Evolutionary conservation across 2,113 vertebrate genomes (phyloP), one percentile per base, ranked within the genome.

Genomic region (Chamaea fasciata): DNA sequence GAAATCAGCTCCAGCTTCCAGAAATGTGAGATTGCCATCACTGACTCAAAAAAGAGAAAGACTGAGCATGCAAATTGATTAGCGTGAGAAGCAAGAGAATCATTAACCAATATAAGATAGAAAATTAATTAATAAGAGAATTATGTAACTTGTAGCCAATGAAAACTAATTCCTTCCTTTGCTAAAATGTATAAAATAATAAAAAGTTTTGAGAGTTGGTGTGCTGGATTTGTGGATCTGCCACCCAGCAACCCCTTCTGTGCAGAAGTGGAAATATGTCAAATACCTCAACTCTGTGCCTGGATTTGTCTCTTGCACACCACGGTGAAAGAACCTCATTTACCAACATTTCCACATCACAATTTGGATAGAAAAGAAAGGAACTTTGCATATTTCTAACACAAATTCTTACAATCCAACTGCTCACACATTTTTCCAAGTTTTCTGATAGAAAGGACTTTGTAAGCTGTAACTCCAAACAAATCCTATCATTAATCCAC

Each of bases 1-100:
- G 37, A 52, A 77, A 60, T 33, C 18, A 77, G 63, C 22, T 37
- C 21, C 27, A 44, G 63, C 31, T 76, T 77, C 55, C 46, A 33
- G 33, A 52, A 60, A 5, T 5, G 14, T 33, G 18, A 44, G 53
- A 69, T 1, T 10, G 5, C 0, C 0, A 27, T 56, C 26, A 67
- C 26, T 6, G 11, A 35, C 11, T 21, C 71, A 47, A 57, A 75
- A 75, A 28, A 65, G 5, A 59, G 22, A 59, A 68, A 37, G 27
- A 77, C 39, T 52, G 18, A 77, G 22, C 11, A 50, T 44, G 46
- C 9, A 68, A 42, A 59, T 31, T 17, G 50, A 60, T 44, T 13
- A 52, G 46, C 22, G 52, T 4, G 8, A 87, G 22, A 77, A 76
- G 33, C 37, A 59, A 60, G 26, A 37, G 53, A 27, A 68, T 9